Evolutionary conservation across 2,888 invertebrate genomes (phyloP), one percentile per base, ranked within the genome.

Genomic region (Argynnis bischoffii): DNA sequence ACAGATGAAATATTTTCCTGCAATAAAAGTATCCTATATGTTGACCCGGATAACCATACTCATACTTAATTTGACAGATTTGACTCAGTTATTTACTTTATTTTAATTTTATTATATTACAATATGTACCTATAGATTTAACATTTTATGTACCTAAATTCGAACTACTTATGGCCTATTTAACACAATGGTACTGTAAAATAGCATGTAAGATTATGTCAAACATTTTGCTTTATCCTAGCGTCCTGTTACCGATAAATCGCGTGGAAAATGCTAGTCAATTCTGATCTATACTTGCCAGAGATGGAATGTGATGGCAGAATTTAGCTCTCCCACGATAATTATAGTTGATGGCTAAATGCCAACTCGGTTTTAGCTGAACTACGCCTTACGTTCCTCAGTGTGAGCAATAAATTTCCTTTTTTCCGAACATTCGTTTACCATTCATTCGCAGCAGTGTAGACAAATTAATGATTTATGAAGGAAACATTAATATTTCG

Each of bases 271-370:
- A 69, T 50, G 15, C 66, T 56, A 66, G 66, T 66, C 46, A 63
- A 57, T 26, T 61, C 35, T 61, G 61, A 63, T 69, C 71, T 69
- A 75, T 74, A 75, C 76, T 78, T 77, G 78, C 82, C 82, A 78
- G 78, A 79, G 78, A 83, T 78, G 85, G 86, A 76, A 84, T 80
- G 81, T 79, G 78, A 72, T 73, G 66, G 75, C 77, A 85, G 82
- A 86, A 82, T 86, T 90, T 90, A 90, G 89, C 90, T 87, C 89
- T 88, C 86, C 80, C 71, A 67, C 76, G 79, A 82, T 88, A 85
- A 88, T 88, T 85, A 86, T 87, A 87, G 82, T 72, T 71, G 72
- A 79, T 89, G 90, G 90, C 87, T 77, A 66, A 50, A 65, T 71
- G 90, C 90, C 91, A 91, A 81, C 63, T 75, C 86, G 83, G 83